A percentile compares a stretch with the other conserved stretches of the same genome.
phyloP scores from a whole-genome alignment of 2,888 invertebrate genomes.

The Torymus auratus region DNA sequence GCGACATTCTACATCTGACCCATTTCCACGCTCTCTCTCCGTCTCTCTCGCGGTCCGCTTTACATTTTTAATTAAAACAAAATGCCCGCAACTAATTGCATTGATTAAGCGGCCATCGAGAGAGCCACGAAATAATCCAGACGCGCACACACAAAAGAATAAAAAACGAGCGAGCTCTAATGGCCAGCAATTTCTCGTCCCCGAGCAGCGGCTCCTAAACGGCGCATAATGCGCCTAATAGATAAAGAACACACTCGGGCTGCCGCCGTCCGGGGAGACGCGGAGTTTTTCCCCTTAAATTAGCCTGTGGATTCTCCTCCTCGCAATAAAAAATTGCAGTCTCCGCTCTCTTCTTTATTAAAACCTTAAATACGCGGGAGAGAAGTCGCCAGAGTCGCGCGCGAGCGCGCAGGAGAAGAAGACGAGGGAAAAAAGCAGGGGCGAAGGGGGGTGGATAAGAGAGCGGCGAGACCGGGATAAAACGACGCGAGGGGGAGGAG shows the following conservation, averaged over 20 bases:
- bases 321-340: slow-evolving; percentile 27
- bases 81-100: too few species aligned
- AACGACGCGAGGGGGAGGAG: not conserved
- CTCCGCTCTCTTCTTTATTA: slow-evolving; percentile 48
- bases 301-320: slow-evolving; percentile 25
- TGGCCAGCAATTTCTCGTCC: too few species aligned
- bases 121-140: too few species aligned
- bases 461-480: not conserved
- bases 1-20: too few species aligned
- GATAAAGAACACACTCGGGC: not conserved
- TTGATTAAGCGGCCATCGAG: too few species aligned
- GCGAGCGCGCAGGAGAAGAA: not conserved
- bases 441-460: not conserved
- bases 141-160: too few species aligned
- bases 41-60: too few species aligned
- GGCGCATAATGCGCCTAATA: not conserved
- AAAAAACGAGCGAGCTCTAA: too few species aligned
- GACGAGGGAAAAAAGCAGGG: not conserved
- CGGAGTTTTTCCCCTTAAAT: slow-evolving; percentile 7
- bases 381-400: not conserved
- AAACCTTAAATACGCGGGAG: slow-evolving; percentile 46
- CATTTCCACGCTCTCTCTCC: too few species aligned
- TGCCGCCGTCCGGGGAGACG: too few species aligned
- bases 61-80: too few species aligned
- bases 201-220: too few species aligned